Base-by-base conservation (phyloP, 2,888 invertebrate genomes). In the Sarcophaga caerulescens region DNA sequence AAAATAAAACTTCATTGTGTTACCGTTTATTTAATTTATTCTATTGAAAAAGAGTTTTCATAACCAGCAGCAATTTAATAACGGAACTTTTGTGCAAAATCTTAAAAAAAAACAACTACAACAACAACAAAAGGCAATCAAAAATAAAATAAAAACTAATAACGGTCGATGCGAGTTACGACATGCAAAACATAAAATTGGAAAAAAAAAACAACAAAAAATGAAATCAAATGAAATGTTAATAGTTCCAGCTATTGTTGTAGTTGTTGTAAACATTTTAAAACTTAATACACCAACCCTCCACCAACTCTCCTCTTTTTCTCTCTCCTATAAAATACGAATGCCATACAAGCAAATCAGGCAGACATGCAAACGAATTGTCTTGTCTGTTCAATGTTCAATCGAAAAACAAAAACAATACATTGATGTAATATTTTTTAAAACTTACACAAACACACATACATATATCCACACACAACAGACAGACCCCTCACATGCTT, bases 61-160 rank as follows among this genome's bases (percentile, higher is more conserved):
- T 76, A 71, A 52, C 82, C 78, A 71, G 74, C 68, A 79, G 79
- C 78, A 82, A 79, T 82, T 82, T 62, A 76, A 78, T 79, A 82
- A 79, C 79, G 68, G 71, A 66, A 74, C 75, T 81, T 79, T 71
- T 76, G 23, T 65, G 25, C 19, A 35, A 35, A 35, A 35, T 35
- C 10, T 35, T 35, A 35, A 35, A 35, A 35, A 35, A 35, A 35
- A 35, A 35, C 35, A 0, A 25, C 35, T 10, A 35, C 35, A 35
- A 35, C 10, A 35, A 35, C 35, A 35, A 8, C 35, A 35, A 35
- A 35, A 35, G 10, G 1, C 35, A 35, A 35, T 35, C 8, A 1
- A 8, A 35, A 8, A 35, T n/a, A n/a, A n/a, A n/a, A n/a, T n/a
- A 10, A 35, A 10, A 8, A 35, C 35, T 35, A 35, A 35, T 35